Percentiles rank a stretch among this genome's conserved stretches.
Conservation (phyloP, 2,797 vertebrate species). For the Pogonophryne albipinna region DNA sequence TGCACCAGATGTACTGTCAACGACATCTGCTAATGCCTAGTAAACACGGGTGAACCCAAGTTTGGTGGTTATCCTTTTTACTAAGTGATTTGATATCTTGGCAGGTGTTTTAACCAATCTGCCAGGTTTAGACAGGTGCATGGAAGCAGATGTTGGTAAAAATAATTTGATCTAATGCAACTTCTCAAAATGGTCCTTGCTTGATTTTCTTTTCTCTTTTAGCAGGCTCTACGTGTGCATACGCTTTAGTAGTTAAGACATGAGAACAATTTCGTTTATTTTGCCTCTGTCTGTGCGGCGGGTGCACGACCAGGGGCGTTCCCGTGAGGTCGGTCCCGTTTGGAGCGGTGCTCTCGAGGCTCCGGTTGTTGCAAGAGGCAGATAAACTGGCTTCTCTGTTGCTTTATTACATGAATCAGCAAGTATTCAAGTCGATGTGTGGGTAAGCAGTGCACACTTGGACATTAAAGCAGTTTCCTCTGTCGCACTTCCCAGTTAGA, state of each 20-base stretch:
- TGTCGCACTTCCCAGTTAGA: conserved; percentile 18
- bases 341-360: conserved; percentile 75
- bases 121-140: conserved; percentile 65
- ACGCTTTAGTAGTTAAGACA: conserved; percentile 71
- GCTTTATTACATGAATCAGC: conserved; percentile 24
- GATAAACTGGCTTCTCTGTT: conserved; percentile 41
- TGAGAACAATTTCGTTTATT: conserved; percentile 79
- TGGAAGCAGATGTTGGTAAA: conserved; percentile 11
- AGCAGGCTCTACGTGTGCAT: conserved; percentile 32
- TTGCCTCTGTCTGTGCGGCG: conserved; percentile 74
- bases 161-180: conserved; percentile 37
- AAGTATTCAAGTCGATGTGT: background rate
- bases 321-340: conserved; percentile 80
- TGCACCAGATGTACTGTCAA: conserved; percentile 74
- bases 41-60: conserved; percentile 44
- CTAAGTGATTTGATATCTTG: conserved; percentile 17
- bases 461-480: background rate
- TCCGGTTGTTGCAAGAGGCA: conserved; percentile 66
- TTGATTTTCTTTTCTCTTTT: conserved; percentile 34
- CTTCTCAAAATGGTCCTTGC: conserved; percentile 22
- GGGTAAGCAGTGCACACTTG: background rate
- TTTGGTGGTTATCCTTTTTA: background rate
- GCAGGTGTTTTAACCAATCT: conserved; percentile 36
- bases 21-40: conserved; percentile 52
- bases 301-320: conserved; percentile 88